Evolutionary conservation across 2,888 invertebrate genomes (phyloP).

Genomic region (Hydrotaea diabolus): DNA sequence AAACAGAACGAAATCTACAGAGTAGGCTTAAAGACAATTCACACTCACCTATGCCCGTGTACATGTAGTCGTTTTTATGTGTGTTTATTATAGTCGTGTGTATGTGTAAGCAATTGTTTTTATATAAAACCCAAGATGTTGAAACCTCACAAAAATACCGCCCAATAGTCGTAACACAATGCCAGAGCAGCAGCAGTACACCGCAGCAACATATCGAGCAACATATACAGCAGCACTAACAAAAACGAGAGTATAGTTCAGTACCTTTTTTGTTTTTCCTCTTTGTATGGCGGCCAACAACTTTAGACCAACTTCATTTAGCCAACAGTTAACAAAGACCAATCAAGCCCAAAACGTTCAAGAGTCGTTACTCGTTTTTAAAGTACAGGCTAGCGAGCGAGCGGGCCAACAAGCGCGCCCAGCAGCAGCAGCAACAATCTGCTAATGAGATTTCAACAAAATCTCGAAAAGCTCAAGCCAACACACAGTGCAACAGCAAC

Average conservation of each 20-base stretch:
- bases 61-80: too few relatives aligned
- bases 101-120: too few relatives aligned
- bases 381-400: not conserved
- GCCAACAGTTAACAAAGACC: constrained; percentile 46
- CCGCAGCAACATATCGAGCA: not conserved
- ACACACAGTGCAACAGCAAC: not conserved
- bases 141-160: constrained; percentile 61
- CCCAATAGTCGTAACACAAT: constrained; percentile 56
- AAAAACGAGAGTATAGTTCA: too few relatives aligned
- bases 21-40: not conserved
- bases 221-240: too few relatives aligned
- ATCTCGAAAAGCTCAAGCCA: not conserved
- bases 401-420: not conserved
- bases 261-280: not conserved
- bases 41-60: too few relatives aligned
- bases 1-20: not conserved
- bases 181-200: not conserved
- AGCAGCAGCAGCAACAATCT: constrained; percentile 43
- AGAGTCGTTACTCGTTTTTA: constrained; percentile 33
- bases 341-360: constrained; percentile 48
- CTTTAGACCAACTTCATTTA: constrained; percentile 18
- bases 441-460: constrained; percentile 64
- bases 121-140: not conserved
- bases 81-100: too few relatives aligned
- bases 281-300: too few relatives aligned